A percentile compares a stretch with the other conserved stretches of the same genome.
Conservation (phyloP, 2,888 invertebrate species). For the Rotaria magnacalcarata region DNA sequence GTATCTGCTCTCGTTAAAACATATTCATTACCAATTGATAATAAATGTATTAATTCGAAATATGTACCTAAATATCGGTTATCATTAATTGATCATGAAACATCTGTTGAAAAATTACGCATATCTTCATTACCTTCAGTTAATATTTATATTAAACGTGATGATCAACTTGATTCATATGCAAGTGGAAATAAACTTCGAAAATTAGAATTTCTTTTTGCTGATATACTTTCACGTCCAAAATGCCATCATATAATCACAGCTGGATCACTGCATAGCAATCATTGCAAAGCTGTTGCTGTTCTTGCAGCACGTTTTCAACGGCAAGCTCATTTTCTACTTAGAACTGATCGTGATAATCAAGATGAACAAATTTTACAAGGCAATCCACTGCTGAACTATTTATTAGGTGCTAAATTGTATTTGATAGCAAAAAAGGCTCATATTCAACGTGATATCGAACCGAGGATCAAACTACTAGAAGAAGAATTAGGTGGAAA, state of each 20-base stretch:
- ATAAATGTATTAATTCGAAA: background rate
- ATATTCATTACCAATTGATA: background rate
- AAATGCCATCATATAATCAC: conserved; percentile 54
- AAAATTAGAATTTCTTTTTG: conserved; percentile 55
- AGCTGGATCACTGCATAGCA: conserved; percentile 54
- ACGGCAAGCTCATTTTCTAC: conserved; percentile 51
- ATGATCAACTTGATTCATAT: conserved; percentile 38
- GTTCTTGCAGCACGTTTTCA: conserved; percentile 51
- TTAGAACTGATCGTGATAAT: conserved; percentile 49
- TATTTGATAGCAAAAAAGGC: conserved; percentile 44
- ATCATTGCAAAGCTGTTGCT: conserved; percentile 54
- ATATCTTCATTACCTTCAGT: background rate
- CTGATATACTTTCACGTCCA: conserved; percentile 51
- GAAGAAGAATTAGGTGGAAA: conserved; percentile 48
- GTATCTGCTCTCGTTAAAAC: background rate
- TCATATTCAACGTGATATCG: conserved; percentile 38
- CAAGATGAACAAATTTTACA: conserved; percentile 1
- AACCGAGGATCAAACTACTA: conserved; percentile 40
- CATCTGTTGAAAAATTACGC: background rate
- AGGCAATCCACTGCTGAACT: conserved; percentile 42
- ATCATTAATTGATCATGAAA: background rate
- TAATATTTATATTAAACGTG: conserved; percentile 39
- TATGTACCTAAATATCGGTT: background rate
- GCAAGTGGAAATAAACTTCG: conserved; percentile 48
- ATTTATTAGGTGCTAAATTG: conserved; percentile 38